These are phyloP conservation scores for Aphidius ervi DNA, from an alignment of 1,140 invertebrate genomes.

Conservation along the genomic window DNA sequence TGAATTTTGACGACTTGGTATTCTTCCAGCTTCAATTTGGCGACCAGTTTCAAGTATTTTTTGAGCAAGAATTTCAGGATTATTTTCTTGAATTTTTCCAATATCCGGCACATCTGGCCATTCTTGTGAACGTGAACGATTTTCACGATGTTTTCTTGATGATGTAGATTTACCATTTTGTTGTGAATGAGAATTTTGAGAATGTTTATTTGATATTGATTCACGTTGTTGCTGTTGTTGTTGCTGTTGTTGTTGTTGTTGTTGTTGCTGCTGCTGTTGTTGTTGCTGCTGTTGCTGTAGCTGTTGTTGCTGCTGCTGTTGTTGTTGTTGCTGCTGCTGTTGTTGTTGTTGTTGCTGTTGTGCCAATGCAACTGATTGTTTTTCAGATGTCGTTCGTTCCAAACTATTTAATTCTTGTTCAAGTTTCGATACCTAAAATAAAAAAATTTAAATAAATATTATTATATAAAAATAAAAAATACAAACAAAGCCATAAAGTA, in stretches of 20 bases:
- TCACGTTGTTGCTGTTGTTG: conserved; percentile 33
- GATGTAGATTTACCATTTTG: conserved; percentile 37
- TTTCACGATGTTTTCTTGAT: conserved; percentile 65
- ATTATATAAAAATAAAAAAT: neutral
- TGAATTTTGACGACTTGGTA: conserved; percentile 38
- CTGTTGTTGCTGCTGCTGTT: conserved; percentile 19
- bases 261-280: too few relatives aligned
- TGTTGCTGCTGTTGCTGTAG: too few relatives aligned
- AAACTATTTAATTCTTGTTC: conserved; percentile 71
- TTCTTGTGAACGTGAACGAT: conserved; percentile 76
- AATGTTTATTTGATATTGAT: conserved; percentile 29
- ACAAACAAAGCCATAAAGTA: neutral
- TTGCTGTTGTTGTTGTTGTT: too few relatives aligned
- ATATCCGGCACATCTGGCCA: conserved; percentile 87
- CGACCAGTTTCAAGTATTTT: conserved; percentile 85
- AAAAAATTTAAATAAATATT: conserved; percentile 13
- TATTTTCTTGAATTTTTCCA: conserved; percentile 86
- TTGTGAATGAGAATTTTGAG: conserved; percentile 35
- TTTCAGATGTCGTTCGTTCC: conserved; percentile 67
- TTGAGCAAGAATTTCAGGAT: conserved; percentile 82
- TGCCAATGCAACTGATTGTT: conserved; percentile 53
- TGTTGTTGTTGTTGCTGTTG: conserved; percentile 17
- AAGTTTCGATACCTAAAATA: conserved; percentile 59
- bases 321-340: too few relatives aligned
- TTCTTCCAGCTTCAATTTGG: conserved; percentile 79